Evolutionary conservation across 2,113 vertebrate genomes (phyloP).

Genomic region (Dolichallabes microphthalmus): DNA sequence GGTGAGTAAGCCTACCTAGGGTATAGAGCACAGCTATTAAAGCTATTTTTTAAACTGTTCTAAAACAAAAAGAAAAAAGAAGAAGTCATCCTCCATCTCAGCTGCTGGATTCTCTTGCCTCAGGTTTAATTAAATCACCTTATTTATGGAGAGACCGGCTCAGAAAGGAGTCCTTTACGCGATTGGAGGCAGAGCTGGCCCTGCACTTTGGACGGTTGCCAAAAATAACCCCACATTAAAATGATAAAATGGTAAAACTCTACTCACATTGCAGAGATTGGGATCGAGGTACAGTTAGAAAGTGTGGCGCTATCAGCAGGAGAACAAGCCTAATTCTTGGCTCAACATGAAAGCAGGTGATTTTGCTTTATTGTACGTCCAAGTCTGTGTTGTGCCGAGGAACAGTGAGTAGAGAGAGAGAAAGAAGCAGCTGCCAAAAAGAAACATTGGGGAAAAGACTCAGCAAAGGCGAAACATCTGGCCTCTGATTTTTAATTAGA

Average conservation of each 20-base stretch:
- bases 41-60: constrained; percentile 8
- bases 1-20: constrained; percentile 27
- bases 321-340: constrained; percentile 60
- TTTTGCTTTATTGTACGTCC: constrained; percentile 73
- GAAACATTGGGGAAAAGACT: constrained; percentile 64
- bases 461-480: constrained; percentile 72
- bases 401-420: constrained; percentile 62
- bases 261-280: constrained; percentile 11
- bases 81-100: not conserved
- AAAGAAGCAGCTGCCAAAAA: constrained; percentile 64
- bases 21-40: constrained; percentile 15
- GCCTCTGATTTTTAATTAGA: constrained; percentile 75
- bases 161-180: constrained; percentile 37
- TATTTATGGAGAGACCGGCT: constrained; percentile 44
- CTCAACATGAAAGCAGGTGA: constrained; percentile 65
- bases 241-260: constrained; percentile 42
- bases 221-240: constrained; percentile 49
- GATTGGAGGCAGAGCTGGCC: constrained; percentile 13
- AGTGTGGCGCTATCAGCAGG: constrained; percentile 34
- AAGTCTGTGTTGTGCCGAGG: constrained; percentile 67
- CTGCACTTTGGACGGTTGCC: constrained; percentile 24
- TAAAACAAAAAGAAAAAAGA: not conserved
- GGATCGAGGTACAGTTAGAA: not conserved
- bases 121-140: constrained; percentile 45
- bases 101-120: not conserved